Base-by-base conservation (phyloP, 2,797 vertebrate genomes). In the Chaenodraco wilsoni region DNA sequence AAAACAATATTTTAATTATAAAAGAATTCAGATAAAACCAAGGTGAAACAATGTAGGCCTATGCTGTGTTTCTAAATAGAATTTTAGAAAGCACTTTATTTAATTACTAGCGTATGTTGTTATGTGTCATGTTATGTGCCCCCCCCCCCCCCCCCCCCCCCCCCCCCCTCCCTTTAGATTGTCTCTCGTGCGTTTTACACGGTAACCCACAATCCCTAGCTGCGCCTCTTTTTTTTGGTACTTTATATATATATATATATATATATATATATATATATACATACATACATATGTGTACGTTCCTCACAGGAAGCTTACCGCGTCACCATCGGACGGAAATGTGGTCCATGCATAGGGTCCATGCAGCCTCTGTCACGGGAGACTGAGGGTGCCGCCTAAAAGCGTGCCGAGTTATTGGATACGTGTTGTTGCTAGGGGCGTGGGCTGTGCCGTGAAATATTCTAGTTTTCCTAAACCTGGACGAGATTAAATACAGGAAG, bases 381-480 rank as follows among this genome's bases (percentile, higher is more conserved):
- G 77, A 79, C 68, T 78, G 74, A 81, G 78, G 87, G 88, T 85
- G 76, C 84, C 81, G 90, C 88, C 88, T 84, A 57, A 81, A 87
- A 91, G 81, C 93, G 82, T 78, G 88, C 79, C 10, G 72, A 81
- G 43, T 88, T 85, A 94, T 94, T 94, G 93, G 93, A 87, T 88
- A 46, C 90, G 87, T 79, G 79, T 79, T 92, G 94, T 94, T 93
- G 93, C 93, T 91, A 94, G 87, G 94, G 92, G 92, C 91, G 92
- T 92, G 92, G 83, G 86, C 27, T 82, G 77, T 49, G 65, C 72
- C 65, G 71, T 87, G 67, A 85, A 83, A 85, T 79, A 41, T 23
- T 61, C 58, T 48, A 65, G 14, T 84, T 81, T 72, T 23, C 5
- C 33, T 17, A 67, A 77, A 70, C 19, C 76, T 44, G 17, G 37